phyloP scores from a whole-genome alignment of 1,140 invertebrate species.

The Sweltsa coloradensis region DNA sequence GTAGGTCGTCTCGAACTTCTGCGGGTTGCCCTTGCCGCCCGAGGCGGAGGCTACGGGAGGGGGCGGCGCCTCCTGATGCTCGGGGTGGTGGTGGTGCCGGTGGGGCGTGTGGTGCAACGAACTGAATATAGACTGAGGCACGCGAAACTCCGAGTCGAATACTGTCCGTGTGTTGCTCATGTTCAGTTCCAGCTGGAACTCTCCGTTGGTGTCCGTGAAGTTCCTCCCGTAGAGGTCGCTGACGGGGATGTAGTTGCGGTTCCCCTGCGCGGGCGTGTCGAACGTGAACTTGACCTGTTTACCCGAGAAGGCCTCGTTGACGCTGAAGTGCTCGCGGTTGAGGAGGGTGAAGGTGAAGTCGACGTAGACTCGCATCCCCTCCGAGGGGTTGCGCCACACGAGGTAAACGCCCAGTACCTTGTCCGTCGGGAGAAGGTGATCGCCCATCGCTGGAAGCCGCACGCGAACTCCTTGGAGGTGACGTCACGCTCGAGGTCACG shows the following conservation, averaged over 20 bases:
- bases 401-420: slow-evolving; percentile 70
- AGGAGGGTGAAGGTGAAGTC: slow-evolving; percentile 77
- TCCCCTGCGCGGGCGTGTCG: slow-evolving; percentile 62
- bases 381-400: slow-evolving; percentile 61
- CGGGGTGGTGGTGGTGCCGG: slow-evolving; percentile 10
- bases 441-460: slow-evolving; percentile 79
- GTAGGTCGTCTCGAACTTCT: slow-evolving; percentile 53
- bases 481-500: slow-evolving; percentile 68
- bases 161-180: slow-evolving; percentile 65
- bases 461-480: slow-evolving; percentile 72
- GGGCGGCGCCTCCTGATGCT: neutral
- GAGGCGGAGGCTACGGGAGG: slow-evolving; percentile 8
- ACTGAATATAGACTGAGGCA: slow-evolving; percentile 32
- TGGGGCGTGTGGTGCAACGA: slow-evolving; percentile 13
- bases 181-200: slow-evolving; percentile 70
- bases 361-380: slow-evolving; percentile 62
- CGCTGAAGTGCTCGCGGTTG: slow-evolving; percentile 75
- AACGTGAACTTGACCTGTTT: slow-evolving; percentile 67
- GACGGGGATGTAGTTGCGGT: slow-evolving; percentile 66
- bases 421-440: slow-evolving; percentile 70
- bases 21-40: slow-evolving; percentile 16
- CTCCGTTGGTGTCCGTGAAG: slow-evolving; percentile 72
- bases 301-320: slow-evolving; percentile 70
- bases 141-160: slow-evolving; percentile 56
- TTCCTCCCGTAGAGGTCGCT: slow-evolving; percentile 59